Evolutionary conservation across 2,113 vertebrate species (phyloP).

Genomic region (Macrotus californicus): DNA sequence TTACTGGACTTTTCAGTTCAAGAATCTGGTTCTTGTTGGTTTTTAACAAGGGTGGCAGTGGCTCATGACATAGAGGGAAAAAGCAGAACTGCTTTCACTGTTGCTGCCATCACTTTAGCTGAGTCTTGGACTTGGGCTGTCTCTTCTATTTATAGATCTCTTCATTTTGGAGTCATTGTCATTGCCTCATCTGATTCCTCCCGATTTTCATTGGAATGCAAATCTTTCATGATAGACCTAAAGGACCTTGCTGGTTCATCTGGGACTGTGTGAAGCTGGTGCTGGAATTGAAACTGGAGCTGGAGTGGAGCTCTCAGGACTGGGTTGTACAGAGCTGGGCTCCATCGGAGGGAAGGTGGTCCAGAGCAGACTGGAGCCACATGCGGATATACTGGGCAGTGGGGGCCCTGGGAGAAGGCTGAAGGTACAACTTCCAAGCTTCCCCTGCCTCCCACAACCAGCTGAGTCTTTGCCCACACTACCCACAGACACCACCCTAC

Average conservation of each 20-base stretch:
- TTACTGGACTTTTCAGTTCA: slow-evolving; percentile 93
- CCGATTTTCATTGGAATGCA: background rate
- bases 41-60: slow-evolving; percentile 87
- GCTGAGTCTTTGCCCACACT: background rate
- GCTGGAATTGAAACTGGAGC: background rate
- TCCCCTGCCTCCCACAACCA: too few relatives aligned
- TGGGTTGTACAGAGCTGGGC: background rate
- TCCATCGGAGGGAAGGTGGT: background rate
- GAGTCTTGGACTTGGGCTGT: slow-evolving; percentile 80
- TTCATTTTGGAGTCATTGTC: background rate
- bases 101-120: slow-evolving; percentile 94
- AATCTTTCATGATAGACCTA: background rate
- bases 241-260: background rate
- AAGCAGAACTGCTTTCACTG: slow-evolving; percentile 91
- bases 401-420: background rate
- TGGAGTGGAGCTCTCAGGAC: background rate
- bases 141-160: background rate
- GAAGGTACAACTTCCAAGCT: background rate
- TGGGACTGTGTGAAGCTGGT: background rate
- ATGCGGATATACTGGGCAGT: background rate
- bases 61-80: slow-evolving; percentile 84
- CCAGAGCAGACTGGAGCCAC: background rate
- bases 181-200: background rate
- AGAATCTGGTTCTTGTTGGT: slow-evolving; percentile 91
- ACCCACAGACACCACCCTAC: background rate